Conservation (phyloP, 1,140 invertebrate species). For the Drosophila kikkawai region DNA sequence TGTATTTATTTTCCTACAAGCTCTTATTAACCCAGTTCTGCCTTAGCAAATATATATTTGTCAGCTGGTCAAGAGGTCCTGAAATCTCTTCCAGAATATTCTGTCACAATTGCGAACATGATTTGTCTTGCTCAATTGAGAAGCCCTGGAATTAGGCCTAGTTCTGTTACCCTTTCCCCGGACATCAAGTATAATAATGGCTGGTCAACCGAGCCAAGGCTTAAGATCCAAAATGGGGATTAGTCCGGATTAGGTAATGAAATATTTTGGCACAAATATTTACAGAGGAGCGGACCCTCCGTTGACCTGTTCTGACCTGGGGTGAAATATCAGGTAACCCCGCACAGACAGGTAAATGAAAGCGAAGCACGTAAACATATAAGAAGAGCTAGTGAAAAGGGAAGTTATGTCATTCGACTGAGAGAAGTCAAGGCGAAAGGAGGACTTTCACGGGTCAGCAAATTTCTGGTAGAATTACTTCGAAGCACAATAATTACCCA, state of each 20-base stretch:
- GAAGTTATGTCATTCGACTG: constrained; percentile 42
- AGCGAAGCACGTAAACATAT: constrained; percentile 12
- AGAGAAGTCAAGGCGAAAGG: constrained; percentile 42
- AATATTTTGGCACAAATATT: constrained; percentile 82
- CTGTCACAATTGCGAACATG: constrained; percentile 21
- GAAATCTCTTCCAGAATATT: constrained; percentile 3
- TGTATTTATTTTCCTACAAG: not conserved
- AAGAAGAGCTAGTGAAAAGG: constrained; percentile 4
- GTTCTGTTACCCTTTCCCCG: constrained; percentile 13
- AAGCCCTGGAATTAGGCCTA: not conserved
- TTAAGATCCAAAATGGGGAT: constrained; percentile 63
- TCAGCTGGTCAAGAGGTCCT: not conserved
- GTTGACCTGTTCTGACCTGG: constrained; percentile 19
- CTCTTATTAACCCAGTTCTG: constrained; percentile 1
- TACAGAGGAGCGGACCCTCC: constrained; percentile 32
- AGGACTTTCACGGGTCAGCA: constrained; percentile 40
- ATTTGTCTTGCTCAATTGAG: constrained; percentile 11
- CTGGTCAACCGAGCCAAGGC: constrained; percentile 58
- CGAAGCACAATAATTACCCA: not conserved
- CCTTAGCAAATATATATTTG: not conserved
- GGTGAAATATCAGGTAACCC: constrained; percentile 18
- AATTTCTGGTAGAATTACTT: constrained; percentile 1
- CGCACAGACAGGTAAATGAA: constrained; percentile 26
- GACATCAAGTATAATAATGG: constrained; percentile 57
- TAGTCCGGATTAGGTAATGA: constrained; percentile 72